These are phyloP conservation scores for Lasioglossum lativentre DNA, from an alignment of 2,888 invertebrate genomes.

Conservation along the genomic window DNA sequence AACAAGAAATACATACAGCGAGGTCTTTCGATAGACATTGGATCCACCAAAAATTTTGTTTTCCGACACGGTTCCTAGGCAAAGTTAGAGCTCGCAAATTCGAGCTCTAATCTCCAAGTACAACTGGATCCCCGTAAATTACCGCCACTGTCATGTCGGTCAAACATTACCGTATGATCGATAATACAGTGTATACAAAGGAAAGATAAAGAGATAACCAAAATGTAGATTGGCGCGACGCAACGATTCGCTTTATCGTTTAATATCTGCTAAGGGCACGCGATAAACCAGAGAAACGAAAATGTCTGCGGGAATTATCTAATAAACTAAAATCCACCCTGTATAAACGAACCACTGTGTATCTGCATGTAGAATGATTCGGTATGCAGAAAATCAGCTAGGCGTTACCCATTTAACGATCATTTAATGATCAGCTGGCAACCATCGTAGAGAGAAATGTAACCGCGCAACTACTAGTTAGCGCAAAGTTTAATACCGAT, in stretches of 20 bases:
- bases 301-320: neutral
- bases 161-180: slow-evolving; percentile 27
- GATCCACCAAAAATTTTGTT: no score
- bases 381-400: no score
- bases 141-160: slow-evolving; percentile 27
- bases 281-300: neutral
- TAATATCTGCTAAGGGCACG: slow-evolving; percentile 1
- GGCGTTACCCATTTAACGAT: neutral
- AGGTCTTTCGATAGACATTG: no score
- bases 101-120: neutral
- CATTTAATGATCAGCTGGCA: neutral
- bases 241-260: slow-evolving; percentile 16
- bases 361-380: no score
- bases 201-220: slow-evolving; percentile 30
- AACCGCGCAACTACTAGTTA: neutral
- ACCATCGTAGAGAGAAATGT: neutral
- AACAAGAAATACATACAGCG: no score
- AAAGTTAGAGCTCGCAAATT: neutral
- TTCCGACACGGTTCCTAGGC: neutral
- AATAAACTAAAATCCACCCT: neutral
- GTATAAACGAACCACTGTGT: no score
- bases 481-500: neutral
- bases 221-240: slow-evolving; percentile 29
- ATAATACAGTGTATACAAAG: slow-evolving; percentile 34
- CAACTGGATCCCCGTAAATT: slow-evolving; percentile 16